Evolutionary conservation across 37 sponge, comb jelly and placozoan genomes (phyloP), one percentile per base, ranked within the genome.

Genomic region (Halisarca cf. caerulea): DNA sequence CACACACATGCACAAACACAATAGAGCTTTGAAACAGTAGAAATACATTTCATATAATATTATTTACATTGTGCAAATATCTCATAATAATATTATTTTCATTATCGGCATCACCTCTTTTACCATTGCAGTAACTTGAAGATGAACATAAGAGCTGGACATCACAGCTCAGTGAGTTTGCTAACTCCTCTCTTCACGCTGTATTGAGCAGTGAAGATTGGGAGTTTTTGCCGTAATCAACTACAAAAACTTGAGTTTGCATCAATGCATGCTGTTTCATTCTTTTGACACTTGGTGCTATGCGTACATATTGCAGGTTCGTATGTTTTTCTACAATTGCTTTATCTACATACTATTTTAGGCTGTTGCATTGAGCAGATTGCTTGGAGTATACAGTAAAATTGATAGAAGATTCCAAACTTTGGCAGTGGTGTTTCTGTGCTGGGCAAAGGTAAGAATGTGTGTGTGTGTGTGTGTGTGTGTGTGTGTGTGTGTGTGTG

Each of bases 361-460:
- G 90, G 81, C 90, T 23, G 64, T 82, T 39, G 60, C 66, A 0
- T 21, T 86, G 51, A 33, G 59, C 43, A n/a, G 43, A 17, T 37
- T 91, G 3, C 82, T 91, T 0, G 42, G 38, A 8, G 36, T 80
- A 32, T 91, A 91, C 53, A 66, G 81, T 7, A 27, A 45, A 6
- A 71, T 91, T 45, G 88, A 91, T 55, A 37, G 45, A 25, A 66
- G 91, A 18, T 79, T 66, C 33, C 27, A 64, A 51, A 35, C 80
- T 30, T 69, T 91, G 17, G 90, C 40, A 27, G 58, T 77, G 3
- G 33, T 74, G 23, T 82, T 90, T 44, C 59, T 66, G 21, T 39
- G 81, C 42, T 90, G 90, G 90, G 90, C 86, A 30, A 90, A 82
- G 90, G 90, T 90, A 59, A n/a, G n/a, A 78, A 0, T 59, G 39